Conservation (phyloP, 2,797 vertebrate species). For the Pantherophis alleghaniensis region DNA sequence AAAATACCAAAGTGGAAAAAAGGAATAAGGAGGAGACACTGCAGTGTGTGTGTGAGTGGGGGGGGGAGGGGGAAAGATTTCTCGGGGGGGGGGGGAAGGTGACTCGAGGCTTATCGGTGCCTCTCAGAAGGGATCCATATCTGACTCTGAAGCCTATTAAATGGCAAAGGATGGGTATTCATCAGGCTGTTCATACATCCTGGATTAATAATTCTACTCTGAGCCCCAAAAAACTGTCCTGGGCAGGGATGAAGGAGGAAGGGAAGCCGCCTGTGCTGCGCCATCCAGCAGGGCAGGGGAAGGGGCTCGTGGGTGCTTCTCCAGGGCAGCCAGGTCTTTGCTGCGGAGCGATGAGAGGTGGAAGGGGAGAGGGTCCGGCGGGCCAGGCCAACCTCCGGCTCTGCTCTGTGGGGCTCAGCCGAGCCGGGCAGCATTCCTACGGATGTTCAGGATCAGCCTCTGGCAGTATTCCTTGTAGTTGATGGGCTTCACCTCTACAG, state of each 20-base stretch:
- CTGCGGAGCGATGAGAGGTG: neutral
- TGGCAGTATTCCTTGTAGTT: constrained; percentile 91
- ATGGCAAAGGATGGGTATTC: constrained; percentile 78
- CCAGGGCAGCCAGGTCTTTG: neutral
- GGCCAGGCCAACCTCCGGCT: neutral
- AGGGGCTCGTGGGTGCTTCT: neutral
- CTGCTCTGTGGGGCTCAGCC: constrained; percentile 1
- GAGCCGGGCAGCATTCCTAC: constrained; percentile 74
- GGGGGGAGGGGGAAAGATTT: constrained; percentile 66
- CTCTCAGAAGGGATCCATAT: constrained; percentile 81
- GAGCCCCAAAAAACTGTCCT: constrained; percentile 67
- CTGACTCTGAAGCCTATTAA: constrained; percentile 77
- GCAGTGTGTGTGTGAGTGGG: neutral
- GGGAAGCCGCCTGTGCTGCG: neutral
- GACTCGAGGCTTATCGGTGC: constrained; percentile 78
- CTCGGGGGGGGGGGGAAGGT: constrained; percentile 68
- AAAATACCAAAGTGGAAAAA: neutral
- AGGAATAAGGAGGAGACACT: constrained; percentile 16
- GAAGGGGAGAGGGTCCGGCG: neutral
- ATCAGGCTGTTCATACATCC: constrained; percentile 72
- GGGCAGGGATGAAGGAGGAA: constrained; percentile 55
- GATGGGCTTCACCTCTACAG: constrained; percentile 87
- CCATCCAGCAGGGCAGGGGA: neutral
- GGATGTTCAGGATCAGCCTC: constrained; percentile 87
- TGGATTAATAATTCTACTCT: constrained; percentile 82